Conservation (phyloP, 2,888 invertebrate species). For the Diachrysia chrysitis region DNA sequence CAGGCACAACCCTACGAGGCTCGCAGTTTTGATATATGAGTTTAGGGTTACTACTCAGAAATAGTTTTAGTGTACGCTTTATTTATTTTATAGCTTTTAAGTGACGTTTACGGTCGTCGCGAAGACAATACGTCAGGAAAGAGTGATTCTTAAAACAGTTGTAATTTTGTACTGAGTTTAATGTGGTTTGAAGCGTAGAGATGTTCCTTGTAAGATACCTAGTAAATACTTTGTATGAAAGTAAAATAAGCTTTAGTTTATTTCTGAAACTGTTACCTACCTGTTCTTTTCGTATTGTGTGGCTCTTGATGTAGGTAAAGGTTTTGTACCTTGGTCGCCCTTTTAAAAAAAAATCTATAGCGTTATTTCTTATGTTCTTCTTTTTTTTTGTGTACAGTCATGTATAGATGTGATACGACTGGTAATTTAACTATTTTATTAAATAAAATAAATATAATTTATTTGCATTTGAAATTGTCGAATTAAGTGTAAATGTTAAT, state of each 20-base stretch:
- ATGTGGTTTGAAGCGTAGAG: conserved; percentile 1
- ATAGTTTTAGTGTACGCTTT: conserved; percentile 71
- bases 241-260: not conserved
- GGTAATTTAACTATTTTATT: too few relatives aligned
- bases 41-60: conserved; percentile 71
- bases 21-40: conserved; percentile 75
- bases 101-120: conserved; percentile 47
- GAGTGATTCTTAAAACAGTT: conserved; percentile 45
- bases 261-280: too few relatives aligned
- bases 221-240: conserved; percentile 1
- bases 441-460: too few relatives aligned
- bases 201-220: not conserved
- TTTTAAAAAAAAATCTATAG: too few relatives aligned
- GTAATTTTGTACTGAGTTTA: conserved; percentile 21
- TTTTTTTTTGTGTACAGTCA: too few relatives aligned
- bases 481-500: not conserved
- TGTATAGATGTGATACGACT: too few relatives aligned
- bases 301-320: too few relatives aligned
- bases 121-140: conserved; percentile 43
- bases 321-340: too few relatives aligned
- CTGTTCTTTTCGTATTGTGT: too few relatives aligned
- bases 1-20: conserved; percentile 65
- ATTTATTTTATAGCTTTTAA: conserved; percentile 67
- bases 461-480: not conserved
- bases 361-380: too few relatives aligned